Conservation (phyloP, 2,888 invertebrate species). For the Apamea monoglypha region DNA sequence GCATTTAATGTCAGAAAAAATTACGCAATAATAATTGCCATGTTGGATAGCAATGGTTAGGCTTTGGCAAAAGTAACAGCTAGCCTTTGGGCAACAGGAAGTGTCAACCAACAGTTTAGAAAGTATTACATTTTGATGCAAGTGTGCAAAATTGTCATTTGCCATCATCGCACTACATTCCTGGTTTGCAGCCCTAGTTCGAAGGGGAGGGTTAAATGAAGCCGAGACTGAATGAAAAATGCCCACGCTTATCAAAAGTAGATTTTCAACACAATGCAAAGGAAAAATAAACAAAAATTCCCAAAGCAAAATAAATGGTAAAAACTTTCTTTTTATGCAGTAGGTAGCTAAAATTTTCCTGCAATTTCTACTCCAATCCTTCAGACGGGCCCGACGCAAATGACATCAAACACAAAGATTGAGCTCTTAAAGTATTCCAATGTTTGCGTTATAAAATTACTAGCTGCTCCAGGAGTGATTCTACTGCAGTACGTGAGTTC, state of each 20-base stretch:
- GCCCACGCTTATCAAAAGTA: background rate
- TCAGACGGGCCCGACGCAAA: background rate
- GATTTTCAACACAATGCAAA: background rate
- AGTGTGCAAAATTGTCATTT: background rate
- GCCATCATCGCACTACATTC: too few relatives aligned
- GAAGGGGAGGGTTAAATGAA: background rate
- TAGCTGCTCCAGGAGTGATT: background rate
- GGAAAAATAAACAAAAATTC: background rate
- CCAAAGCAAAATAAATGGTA: background rate
- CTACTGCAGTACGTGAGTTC: background rate
- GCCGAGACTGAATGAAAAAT: background rate
- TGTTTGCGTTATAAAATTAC: constrained; percentile 7
- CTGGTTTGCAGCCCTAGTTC: background rate
- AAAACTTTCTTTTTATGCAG: background rate
- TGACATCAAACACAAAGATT: background rate
- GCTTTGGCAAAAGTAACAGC: background rate
- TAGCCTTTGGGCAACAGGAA: background rate
- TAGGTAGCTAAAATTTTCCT: background rate
- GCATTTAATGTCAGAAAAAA: background rate
- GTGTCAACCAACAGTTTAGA: too few relatives aligned
- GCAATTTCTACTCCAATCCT: background rate
- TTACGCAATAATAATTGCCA: background rate
- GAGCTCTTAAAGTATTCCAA: constrained; percentile 7
- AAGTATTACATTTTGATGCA: background rate
- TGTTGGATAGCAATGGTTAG: background rate